Percentiles rank a stretch among this genome's conserved stretches.
These are phyloP conservation scores for Portevinia maculata DNA, from an alignment of 2,888 invertebrate species.

Conservation along the genomic window DNA sequence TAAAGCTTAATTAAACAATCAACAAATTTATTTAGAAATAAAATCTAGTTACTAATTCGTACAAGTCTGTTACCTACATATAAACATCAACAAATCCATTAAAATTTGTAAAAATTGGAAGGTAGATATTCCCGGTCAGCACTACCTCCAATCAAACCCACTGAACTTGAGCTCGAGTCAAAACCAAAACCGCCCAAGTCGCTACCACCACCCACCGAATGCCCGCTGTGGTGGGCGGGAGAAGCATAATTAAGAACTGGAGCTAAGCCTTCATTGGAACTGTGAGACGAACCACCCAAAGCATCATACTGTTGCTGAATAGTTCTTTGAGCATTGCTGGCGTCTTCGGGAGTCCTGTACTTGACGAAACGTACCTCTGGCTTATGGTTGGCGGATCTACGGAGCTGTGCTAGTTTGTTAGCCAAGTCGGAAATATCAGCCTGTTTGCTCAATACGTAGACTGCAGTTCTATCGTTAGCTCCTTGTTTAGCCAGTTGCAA, in stretches of 20 bases:
- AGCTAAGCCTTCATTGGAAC: slow-evolving; percentile 78
- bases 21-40: too few relatives aligned
- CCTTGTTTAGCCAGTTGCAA: slow-evolving; percentile 75
- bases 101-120: background rate
- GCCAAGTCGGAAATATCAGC: slow-evolving; percentile 78
- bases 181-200: background rate
- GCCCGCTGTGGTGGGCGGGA: slow-evolving; percentile 1
- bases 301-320: slow-evolving; percentile 79
- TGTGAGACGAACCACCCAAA: slow-evolving; percentile 78
- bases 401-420: slow-evolving; percentile 76
- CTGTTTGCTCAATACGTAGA: slow-evolving; percentile 78
- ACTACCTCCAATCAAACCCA: background rate
- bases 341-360: slow-evolving; percentile 80
- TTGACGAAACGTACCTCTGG: slow-evolving; percentile 81
- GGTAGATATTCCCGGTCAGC: slow-evolving; percentile 3
- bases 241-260: slow-evolving; percentile 74
- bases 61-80: too few relatives aligned
- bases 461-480: slow-evolving; percentile 70
- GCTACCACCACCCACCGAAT: background rate
- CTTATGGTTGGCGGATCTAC: slow-evolving; percentile 75
- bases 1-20: too few relatives aligned
- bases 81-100: background rate
- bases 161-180: background rate
- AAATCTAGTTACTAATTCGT: too few relatives aligned
- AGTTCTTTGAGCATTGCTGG: slow-evolving; percentile 78